A percentile compares a stretch with the other conserved stretches of the same genome.
These are phyloP conservation scores for Craniophora ligustri DNA, from an alignment of 2,888 invertebrate genomes.

Conservation along the genomic window DNA sequence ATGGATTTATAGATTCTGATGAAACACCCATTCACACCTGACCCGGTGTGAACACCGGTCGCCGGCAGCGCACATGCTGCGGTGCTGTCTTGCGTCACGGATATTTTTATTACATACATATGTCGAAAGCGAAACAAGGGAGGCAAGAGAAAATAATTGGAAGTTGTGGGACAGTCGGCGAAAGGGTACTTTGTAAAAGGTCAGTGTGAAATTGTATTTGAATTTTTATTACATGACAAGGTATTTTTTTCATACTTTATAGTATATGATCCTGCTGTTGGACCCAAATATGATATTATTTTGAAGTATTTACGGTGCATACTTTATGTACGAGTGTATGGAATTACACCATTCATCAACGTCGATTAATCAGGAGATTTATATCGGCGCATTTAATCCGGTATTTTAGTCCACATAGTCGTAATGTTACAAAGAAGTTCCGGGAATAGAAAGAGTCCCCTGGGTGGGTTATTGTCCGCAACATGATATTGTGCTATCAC, in stretches of 20 bases:
- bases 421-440: constrained; percentile 26
- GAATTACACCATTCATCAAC: no score
- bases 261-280: no score
- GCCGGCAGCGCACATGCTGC: constrained; percentile 28
- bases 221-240: no score
- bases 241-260: no score
- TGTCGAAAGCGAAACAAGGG: constrained; percentile 8
- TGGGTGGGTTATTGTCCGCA: constrained; percentile 22
- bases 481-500: constrained; percentile 33
- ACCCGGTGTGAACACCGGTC: constrained; percentile 15
- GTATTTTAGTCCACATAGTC: constrained; percentile 3
- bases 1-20: no score
- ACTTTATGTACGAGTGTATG: no score
- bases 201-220: no score
- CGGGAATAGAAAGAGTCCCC: constrained; percentile 38
- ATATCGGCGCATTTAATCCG: no score
- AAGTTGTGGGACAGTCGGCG: neutral
- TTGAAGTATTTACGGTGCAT: no score
- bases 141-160: constrained; percentile 21
- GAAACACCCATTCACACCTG: no score
- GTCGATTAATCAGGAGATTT: no score
- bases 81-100: constrained; percentile 30
- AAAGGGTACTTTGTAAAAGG: neutral
- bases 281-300: no score
- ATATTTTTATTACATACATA: constrained; percentile 28